phyloP scores from a whole-genome alignment of 2,113 vertebrate genomes.

The Motacilla tschutschensis region DNA sequence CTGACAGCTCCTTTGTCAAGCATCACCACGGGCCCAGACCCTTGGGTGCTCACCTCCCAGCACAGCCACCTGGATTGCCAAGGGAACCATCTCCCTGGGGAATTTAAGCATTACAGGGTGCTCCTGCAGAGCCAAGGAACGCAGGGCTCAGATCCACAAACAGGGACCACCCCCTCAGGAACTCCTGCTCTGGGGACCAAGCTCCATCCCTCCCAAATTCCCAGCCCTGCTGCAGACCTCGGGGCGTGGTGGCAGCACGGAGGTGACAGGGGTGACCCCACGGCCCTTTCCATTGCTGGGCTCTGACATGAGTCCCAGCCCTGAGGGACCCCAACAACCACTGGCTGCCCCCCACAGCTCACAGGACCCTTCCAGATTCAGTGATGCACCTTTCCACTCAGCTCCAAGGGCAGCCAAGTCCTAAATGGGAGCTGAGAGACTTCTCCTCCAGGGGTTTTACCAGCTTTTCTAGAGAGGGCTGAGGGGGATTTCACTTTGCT shows the following conservation, averaged over 20 bases:
- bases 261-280: background rate
- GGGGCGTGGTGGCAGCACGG: background rate
- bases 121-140: rapidly evolving
- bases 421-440: background rate
- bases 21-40: background rate
- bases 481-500: background rate
- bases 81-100: background rate
- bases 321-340: background rate
- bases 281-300: rapidly evolving
- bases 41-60: background rate
- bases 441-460: background rate
- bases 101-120: background rate
- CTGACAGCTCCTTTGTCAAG: background rate
- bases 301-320: rapidly evolving
- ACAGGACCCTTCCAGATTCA: background rate
- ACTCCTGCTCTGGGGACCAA: background rate
- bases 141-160: rapidly evolving
- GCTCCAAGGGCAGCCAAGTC: background rate
- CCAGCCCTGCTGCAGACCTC: background rate
- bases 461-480: background rate
- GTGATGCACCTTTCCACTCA: background rate
- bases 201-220: background rate
- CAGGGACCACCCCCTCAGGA: background rate
- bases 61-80: background rate
- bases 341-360: background rate